Evolutionary conservation across 2,797 vertebrate species (phyloP), one percentile per base, ranked within the genome.

Genomic region (Spea hammondii): DNA sequence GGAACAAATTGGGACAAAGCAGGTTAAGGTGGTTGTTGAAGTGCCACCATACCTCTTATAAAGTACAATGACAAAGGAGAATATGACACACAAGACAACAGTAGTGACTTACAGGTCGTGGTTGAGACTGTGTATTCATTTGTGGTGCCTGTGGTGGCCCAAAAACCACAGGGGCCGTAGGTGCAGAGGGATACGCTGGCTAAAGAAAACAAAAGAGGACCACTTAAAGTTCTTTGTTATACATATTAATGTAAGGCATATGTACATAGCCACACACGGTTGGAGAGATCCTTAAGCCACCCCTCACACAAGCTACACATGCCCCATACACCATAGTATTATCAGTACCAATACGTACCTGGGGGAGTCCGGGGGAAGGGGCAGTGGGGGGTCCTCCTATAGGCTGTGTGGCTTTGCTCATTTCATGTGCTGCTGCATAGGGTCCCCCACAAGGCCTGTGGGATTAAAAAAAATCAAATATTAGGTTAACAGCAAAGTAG

Each of bases 341-440:
- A 32, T 32, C 32, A 32, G 45, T 13, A 9, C 13, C 44, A 7
- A 48, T 32, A 32, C 83, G 94, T 94, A 98, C 97, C 96, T 97
- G 97, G 86, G 95, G 92, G 84, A 98, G 93, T 92, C 95, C 96
- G 0, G 96, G 96, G 93, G 96, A 97, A 84, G 95, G 94, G 91
- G 95, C 94, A 74, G 93, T 92, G 79, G 94, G 90, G 92, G 93
- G 90, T 95, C 94, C 95, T 89, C 95, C 94, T 95, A 96, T 94
- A 95, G 96, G 93, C 92, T 98, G 96, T 92, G 95, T 95, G 93
- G 95, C 93, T 96, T 98, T 98, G 94, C 97, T 98, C 97, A 98
- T 99, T 96, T 98, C 96, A 97, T 94, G 94, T 93, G 93, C 93
- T 93, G 94, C 94, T 93, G 93, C 97, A 98, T 99, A 93, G 92